Evolutionary conservation across 2,888 invertebrate genomes (phyloP).

Genomic region (Folsomia manolachei): DNA sequence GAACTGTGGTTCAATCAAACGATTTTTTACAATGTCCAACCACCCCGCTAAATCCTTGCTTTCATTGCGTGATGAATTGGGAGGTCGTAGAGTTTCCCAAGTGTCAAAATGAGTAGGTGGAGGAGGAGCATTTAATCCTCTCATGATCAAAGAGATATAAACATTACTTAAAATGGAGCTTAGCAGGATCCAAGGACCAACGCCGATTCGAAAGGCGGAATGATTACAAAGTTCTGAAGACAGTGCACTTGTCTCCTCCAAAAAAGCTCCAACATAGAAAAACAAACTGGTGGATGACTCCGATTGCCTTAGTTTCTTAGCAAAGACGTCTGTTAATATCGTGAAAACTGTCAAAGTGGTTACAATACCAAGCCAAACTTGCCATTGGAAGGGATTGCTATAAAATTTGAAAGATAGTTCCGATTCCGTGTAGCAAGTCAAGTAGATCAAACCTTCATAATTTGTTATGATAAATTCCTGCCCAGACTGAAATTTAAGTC

Average conservation of each 20-base stretch:
- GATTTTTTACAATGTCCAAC: too few relatives aligned
- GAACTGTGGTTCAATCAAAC: neutral
- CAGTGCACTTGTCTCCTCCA: neutral
- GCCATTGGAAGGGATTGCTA: neutral
- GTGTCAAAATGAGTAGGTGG: neutral
- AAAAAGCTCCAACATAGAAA: neutral
- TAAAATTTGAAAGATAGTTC: too few relatives aligned
- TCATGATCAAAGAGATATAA: neutral
- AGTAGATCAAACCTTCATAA: too few relatives aligned
- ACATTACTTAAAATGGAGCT: neutral
- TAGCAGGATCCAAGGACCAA: neutral
- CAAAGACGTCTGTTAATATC: neutral
- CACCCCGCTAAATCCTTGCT: too few relatives aligned
- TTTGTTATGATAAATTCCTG: too few relatives aligned
- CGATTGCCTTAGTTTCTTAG: neutral
- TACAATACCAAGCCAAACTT: neutral
- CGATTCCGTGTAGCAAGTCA: too few relatives aligned
- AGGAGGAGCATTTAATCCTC: neutral
- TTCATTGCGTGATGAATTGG: neutral
- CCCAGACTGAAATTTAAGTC: too few relatives aligned
- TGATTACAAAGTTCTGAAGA: neutral
- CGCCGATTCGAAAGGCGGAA: neutral
- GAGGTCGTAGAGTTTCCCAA: neutral
- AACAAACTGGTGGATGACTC: neutral
- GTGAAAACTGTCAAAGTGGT: neutral